phyloP scores from a whole-genome alignment of 2,797 vertebrate species.

The Epinephelus awoara region DNA sequence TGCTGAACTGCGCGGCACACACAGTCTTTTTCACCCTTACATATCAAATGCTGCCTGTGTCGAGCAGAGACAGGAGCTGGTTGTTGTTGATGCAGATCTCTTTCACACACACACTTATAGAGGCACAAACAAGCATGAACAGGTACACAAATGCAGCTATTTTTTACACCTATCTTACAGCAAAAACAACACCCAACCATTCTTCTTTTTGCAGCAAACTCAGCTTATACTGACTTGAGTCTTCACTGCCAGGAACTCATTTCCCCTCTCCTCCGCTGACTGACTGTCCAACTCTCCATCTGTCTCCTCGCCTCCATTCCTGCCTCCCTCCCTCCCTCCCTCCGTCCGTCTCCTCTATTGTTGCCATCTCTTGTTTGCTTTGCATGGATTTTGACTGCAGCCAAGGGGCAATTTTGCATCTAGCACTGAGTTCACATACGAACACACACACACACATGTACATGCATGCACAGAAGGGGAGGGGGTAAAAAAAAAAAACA shows the following conservation, averaged over 20 bases:
- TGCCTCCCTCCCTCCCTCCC: constrained; percentile 8
- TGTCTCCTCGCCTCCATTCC: constrained; percentile 63
- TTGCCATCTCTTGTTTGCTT: constrained; percentile 85
- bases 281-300: constrained; percentile 78
- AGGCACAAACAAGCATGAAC: constrained; percentile 33
- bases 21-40: constrained; percentile 32
- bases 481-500: constrained; percentile 20
- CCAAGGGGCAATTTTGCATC: constrained; percentile 85
- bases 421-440: constrained; percentile 70
- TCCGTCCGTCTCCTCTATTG: constrained; percentile 77
- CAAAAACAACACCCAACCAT: constrained; percentile 44
- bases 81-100: constrained; percentile 57
- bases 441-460: constrained; percentile 40
- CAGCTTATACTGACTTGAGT: constrained; percentile 63
- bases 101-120: constrained; percentile 27
- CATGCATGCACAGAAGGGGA: constrained; percentile 45
- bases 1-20: constrained; percentile 29
- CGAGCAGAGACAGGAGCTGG: constrained; percentile 42
- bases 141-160: constrained; percentile 58
- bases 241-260: constrained; percentile 69
- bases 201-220: constrained; percentile 51
- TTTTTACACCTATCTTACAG: constrained; percentile 50
- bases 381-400: constrained; percentile 87
- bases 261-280: constrained; percentile 64
- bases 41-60: constrained; percentile 45